Evolutionary conservation across 2,113 vertebrate species (phyloP).

Genomic region (Tamias sibiricus): DNA sequence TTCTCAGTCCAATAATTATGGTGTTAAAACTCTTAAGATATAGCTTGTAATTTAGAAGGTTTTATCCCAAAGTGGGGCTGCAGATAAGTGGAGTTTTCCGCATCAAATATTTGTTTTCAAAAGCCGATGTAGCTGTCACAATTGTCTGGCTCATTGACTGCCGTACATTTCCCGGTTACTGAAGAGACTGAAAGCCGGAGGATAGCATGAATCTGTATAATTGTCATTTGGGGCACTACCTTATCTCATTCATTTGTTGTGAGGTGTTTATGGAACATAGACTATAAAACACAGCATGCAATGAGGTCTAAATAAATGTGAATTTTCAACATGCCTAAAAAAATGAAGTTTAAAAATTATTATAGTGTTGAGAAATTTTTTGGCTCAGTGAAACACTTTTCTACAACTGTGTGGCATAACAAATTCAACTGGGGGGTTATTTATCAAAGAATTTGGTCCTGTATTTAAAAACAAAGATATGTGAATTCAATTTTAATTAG

Average conservation of each 20-base stretch:
- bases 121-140: not conserved
- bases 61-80: not conserved
- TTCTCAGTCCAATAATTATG: not conserved
- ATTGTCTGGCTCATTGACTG: not conserved
- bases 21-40: not conserved
- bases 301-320: not conserved
- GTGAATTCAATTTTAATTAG: conserved; percentile 25
- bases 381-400: not conserved
- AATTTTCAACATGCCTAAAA: conserved; percentile 26
- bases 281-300: not conserved
- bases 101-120: not conserved
- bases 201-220: not conserved
- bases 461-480: not conserved
- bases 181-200: not conserved
- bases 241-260: not conserved
- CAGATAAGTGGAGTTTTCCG: not conserved
- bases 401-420: not conserved
- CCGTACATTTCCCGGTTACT: not conserved
- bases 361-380: not conserved
- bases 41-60: not conserved
- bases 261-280: not conserved
- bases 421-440: conserved; percentile 8
- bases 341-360: conserved; percentile 9
- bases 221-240: not conserved
- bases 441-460: not conserved